A percentile compares a stretch with the other conserved stretches of the same genome.
Conservation (phyloP, 1,140 invertebrate species). For the Scaptomyza hsui region DNA sequence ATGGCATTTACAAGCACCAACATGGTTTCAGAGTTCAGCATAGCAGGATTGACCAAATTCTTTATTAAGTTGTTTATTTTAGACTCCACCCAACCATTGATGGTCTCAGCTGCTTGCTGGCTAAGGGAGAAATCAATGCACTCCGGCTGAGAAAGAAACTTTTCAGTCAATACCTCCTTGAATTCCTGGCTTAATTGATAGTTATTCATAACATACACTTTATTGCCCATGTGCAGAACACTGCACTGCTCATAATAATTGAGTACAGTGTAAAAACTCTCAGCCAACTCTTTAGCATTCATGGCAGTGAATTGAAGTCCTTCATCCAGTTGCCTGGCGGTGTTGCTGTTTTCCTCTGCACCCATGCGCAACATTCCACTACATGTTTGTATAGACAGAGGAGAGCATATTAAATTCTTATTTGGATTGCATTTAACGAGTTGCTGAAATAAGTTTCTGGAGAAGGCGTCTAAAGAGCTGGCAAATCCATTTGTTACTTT, state of each 20-base stretch:
- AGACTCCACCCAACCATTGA: constrained; percentile 89
- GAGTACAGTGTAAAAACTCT: constrained; percentile 52
- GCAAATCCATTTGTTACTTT: constrained; percentile 14
- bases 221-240: constrained; percentile 86
- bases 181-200: constrained; percentile 78
- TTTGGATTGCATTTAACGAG: constrained; percentile 26
- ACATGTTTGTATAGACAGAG: constrained; percentile 83
- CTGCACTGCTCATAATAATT: constrained; percentile 70
- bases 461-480: constrained; percentile 43
- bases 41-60: constrained; percentile 86
- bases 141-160: constrained; percentile 85
- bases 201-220: constrained; percentile 86
- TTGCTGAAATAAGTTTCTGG: constrained; percentile 32
- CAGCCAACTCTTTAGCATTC: constrained; percentile 33
- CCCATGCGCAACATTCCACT: constrained; percentile 84
- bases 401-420: constrained; percentile 84
- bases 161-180: constrained; percentile 82
- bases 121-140: constrained; percentile 85
- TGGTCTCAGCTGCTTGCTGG: constrained; percentile 83
- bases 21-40: constrained; percentile 85
- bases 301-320: constrained; percentile 75
- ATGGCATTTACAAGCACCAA: constrained; percentile 92
- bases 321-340: constrained; percentile 84
- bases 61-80: constrained; percentile 90
- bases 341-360: constrained; percentile 84